Evolutionary conservation across 2,888 invertebrate species (phyloP), one percentile per base, ranked within the genome.

Genomic region (Andrena trimmerana): DNA sequence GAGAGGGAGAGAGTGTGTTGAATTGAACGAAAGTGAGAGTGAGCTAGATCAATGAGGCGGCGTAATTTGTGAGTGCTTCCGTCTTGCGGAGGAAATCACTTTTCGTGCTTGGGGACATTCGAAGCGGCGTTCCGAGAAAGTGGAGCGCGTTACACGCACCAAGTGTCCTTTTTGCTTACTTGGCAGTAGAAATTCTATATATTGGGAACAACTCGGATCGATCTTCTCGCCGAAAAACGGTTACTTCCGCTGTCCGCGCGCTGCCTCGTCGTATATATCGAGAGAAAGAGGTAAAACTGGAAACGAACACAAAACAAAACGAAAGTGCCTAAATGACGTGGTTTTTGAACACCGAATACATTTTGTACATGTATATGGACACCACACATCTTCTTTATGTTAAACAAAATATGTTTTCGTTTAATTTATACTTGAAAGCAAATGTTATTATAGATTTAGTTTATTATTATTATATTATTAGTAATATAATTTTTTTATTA

Each of bases 381-480:
- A 71, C 85, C 85, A 88, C 86, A 85, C 81, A 90, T 42, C 86
- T 85, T 86, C 76, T 81, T 57, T 88, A 86, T 85, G 78, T 74
- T 87, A 84, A 87, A 83, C 80, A 86, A 90, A 80, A 87, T 79
- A 89, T 89, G 88, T 91, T 92, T 91, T 91, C 90, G 90, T 92
- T 93, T 92, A 92, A 92, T 92, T 93, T 93, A 93, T 92, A 91
- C 81, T 89, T 90, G 88, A 90, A 89, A 89, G 81, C 86, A 90
- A 90, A 91, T 92, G 90, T 91, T 92, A 90, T 91, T 88, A 86
- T 93, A 92, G 90, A 91, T 91, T 92, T 91, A 91, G 89, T 90
- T 91, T 87, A 91, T 91, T 87, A 88, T 82, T 86, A 88, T 89
- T 84, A 86, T 81, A 68, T 78, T 82, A 77, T 78, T 86, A 86